A percentile compares a stretch with the other conserved stretches of the same genome.
These are phyloP conservation scores for Sympetrum striolatum DNA, from an alignment of 2,888 invertebrate genomes.

Conservation along the genomic window DNA sequence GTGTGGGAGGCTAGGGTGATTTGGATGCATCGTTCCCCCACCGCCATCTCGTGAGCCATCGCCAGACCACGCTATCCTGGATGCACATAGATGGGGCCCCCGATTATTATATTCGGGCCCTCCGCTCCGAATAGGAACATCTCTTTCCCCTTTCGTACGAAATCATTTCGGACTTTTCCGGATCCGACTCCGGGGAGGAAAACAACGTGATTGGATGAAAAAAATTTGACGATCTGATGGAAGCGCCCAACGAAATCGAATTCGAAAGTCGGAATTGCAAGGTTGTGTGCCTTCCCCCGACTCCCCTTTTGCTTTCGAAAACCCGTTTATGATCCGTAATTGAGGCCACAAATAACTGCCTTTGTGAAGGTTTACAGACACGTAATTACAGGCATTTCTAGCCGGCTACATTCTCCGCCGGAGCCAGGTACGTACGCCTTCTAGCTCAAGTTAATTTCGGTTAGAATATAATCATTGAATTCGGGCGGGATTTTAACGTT, in stretches of 20 bases:
- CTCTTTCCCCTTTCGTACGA: neutral
- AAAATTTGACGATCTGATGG: constrained; percentile 41
- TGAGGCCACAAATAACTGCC: constrained; percentile 16
- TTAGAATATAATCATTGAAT: neutral
- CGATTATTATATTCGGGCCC: constrained; percentile 20
- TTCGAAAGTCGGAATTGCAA: constrained; percentile 31
- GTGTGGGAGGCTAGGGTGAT: constrained; percentile 36
- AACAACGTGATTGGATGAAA: constrained; percentile 42
- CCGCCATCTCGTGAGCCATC: constrained; percentile 25
- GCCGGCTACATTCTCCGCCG: neutral
- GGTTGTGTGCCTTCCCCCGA: neutral
- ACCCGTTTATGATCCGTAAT: constrained; percentile 28
- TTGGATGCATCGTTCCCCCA: constrained; percentile 13
- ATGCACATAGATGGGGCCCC: neutral
- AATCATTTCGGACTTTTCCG: constrained; percentile 8
- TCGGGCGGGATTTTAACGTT: neutral
- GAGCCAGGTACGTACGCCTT: neutral
- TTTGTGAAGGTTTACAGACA: neutral
- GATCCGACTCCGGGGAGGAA: constrained; percentile 27
- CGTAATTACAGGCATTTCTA: constrained; percentile 6
- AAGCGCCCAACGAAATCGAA: constrained; percentile 33
- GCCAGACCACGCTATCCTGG: neutral
- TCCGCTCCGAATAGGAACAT: neutral
- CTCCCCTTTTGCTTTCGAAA: constrained; percentile 1
- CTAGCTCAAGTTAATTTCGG: neutral